Base-by-base conservation (phyloP, 2,888 invertebrate genomes). In the Orgyia antiqua region DNA sequence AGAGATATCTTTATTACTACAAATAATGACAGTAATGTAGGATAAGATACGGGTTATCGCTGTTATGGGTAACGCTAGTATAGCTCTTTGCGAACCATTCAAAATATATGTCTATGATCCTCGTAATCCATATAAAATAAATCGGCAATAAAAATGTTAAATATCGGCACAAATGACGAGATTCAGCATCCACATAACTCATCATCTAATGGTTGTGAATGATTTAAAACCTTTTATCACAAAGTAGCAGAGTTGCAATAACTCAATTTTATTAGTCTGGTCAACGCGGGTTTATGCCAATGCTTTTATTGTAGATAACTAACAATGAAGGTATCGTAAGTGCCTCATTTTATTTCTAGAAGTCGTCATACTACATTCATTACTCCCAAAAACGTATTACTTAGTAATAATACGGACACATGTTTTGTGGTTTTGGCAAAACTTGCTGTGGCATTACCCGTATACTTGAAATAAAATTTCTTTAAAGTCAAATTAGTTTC, bases 191-290 rank as follows among this genome's bases (percentile, higher is more conserved):
- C 68, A 57, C 66, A 79, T 83, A 82, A 84, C 77, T 84, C 83
- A 82, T 79, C 80, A 80, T 82, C 83, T 83, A 84, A 83, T 84
- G 80, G 84, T 75, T 68, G 67, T 68, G 76, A 73, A 78, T 83
- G 82, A 84, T 80, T 83, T 83, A 83, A 84, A 83, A 73, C 78
- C 80, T 82, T 83, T 82, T 83, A 84, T 83, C 84, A 74, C 73
- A 74, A 77, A 83, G 76, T 77, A 75, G 68, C 83, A 83, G 72
- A 68, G 73, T 78, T 75, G 72, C 68, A 69, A 77, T 83, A 80
- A 82, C 73, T 84, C 82, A 80, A 60, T 80, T 83, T 83, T 84
- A 83, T 83, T 76, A 74, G 78, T 73, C 67, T 70, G 77, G 80
- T 79, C 83, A 79, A 75, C 75, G 71, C 57, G 62, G 68, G 63